Evolutionary conservation across 2,113 vertebrate genomes (phyloP).

Genomic region (Meles meles): DNA sequence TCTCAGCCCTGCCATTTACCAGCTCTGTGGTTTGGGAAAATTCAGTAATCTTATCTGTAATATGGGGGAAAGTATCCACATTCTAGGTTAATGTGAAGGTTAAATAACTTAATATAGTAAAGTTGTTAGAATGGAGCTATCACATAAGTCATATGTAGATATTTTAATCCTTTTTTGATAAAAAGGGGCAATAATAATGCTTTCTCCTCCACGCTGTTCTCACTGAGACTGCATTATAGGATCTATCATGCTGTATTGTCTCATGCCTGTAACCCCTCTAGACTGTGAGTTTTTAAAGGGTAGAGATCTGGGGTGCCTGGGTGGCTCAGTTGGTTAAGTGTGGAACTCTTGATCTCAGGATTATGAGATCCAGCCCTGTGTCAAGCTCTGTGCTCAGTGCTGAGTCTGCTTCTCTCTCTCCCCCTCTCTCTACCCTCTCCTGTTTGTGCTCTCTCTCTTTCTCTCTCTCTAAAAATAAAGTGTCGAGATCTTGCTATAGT

Average conservation of each 20-base stretch:
- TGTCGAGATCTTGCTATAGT: neutral
- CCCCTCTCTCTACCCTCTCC: neutral
- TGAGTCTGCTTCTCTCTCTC: neutral
- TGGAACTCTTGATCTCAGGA: neutral
- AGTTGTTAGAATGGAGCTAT: neutral
- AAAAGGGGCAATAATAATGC: neutral
- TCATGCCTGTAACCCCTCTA: neutral
- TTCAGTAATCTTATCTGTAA: neutral
- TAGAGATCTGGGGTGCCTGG: neutral
- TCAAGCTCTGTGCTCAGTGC: neutral
- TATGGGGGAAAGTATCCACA: neutral
- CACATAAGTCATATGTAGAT: neutral
- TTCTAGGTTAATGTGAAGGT: neutral
- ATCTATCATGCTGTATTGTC: neutral
- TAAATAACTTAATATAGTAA: neutral
- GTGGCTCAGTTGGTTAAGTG: neutral
- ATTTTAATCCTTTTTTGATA: neutral
- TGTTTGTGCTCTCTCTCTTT: neutral
- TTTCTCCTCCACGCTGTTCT: neutral
- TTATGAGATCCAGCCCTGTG: neutral
- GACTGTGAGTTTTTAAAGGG: neutral
- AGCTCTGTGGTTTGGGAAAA: neutral
- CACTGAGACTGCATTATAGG: neutral
- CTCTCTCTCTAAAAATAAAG: neutral
- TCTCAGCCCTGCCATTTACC: neutral